phyloP scores from a whole-genome alignment of 2,888 invertebrate species.

The Callinectes sapidus region DNA sequence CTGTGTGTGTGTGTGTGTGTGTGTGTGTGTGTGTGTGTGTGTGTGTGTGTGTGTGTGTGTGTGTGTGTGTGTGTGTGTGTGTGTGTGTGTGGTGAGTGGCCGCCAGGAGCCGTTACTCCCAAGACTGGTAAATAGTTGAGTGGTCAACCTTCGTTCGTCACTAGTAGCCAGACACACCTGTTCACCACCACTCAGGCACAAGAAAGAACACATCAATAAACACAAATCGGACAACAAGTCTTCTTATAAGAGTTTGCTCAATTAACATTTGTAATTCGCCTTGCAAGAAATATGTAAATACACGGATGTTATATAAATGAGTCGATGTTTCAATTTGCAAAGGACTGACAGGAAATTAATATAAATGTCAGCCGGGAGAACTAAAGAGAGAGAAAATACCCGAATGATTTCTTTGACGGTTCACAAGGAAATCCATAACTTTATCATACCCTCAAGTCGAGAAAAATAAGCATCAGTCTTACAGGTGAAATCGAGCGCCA shows the following conservation, averaged over 20 bases:
- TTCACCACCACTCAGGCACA: not conserved
- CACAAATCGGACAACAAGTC: not conserved
- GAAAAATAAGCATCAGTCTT: not conserved
- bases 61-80: slow-evolving; percentile 32
- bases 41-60: slow-evolving; percentile 40
- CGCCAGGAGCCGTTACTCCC: not conserved
- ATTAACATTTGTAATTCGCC: not conserved
- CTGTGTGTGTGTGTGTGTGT: slow-evolving; percentile 20
- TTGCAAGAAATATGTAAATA: not conserved
- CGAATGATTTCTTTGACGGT: not conserved
- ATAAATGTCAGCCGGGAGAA: not conserved
- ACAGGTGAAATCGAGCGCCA: not conserved
- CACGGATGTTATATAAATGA: not conserved
- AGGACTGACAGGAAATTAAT: not conserved
- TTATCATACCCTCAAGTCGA: not conserved
- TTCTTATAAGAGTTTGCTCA: not conserved
- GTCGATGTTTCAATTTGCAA: not conserved
- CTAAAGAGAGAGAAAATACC: not conserved
- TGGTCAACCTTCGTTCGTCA: not conserved
- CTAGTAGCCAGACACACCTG: not conserved
- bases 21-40: slow-evolving; percentile 42
- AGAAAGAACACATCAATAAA: not conserved
- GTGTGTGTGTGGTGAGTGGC: not conserved
- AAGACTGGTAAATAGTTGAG: not conserved
- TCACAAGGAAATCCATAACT: not conserved